Base-by-base conservation (phyloP, 53 echinoderm and acorn worm genomes). In the Holothuria leucospilota region DNA sequence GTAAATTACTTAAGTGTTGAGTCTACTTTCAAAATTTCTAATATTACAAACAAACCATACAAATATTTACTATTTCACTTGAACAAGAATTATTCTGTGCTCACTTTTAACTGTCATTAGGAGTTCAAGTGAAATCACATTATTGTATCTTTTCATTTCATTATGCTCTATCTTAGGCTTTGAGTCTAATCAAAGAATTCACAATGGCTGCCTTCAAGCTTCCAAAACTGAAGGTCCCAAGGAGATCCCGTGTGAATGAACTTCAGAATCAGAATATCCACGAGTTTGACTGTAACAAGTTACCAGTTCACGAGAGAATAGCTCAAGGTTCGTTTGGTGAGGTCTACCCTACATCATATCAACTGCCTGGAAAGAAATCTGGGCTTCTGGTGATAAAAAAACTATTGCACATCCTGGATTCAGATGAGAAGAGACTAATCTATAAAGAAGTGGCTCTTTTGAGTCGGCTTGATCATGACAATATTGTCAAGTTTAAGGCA, bases 381-480 rank as follows among this genome's bases (percentile, higher is more conserved):
- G 79, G 52, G 24, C 52, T 28, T 49, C 5, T 42, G 42, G 49
- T 49, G 49, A 49, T 4, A 34, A 34, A 84, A 30, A 84, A 84
- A 66, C 38, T 84, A 25, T 42, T 42, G 20, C 66, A 84, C 20
- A 8, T 42, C 20, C 18, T 78, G 20, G 53, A 78, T 49, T 29
- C 66, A 63, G 66, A 38, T 27, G 68, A 66, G 9, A 66, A 66
- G 49, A 66, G 39, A 6, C 5, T 16, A 7, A 67, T 84, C 49
- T 66, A n/a, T 8, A 84, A 84, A 63, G 84, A 84, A 42, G 64
- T 63, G 5, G 40, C n/a, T 25, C 84, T 64, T 20, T 66, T 84
- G 23, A 28, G 24, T 29, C 13, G 1, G 21, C 30, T 84, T 11
- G 23, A 84, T 26, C 84, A 84, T 39, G 25, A 66, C 12, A 66